Evolutionary conservation across 2,888 invertebrate species (phyloP), one percentile per base, ranked within the genome.

Genomic region (Dryococelus australis): DNA sequence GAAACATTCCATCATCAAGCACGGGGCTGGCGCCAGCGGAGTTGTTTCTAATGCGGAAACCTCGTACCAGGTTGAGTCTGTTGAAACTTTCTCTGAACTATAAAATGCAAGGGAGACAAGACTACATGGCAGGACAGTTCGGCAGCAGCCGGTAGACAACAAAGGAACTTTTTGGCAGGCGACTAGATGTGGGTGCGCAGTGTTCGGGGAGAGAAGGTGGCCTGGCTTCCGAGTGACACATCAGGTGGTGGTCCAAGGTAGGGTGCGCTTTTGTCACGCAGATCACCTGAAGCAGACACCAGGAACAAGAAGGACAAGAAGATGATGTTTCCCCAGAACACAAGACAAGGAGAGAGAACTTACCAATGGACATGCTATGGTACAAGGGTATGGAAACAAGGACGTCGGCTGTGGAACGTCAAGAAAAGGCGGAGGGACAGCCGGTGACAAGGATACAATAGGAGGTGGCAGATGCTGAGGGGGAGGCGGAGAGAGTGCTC

Each of bases 31-130:
- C 20, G 65, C 65, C 65, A 65, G 65, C 65, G 20, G 65, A 65
- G 20, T 65, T 65, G 65, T 65, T 65, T 20, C 16, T 65, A 6
- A 65, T 9, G 65, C 10, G 65, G 24, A 65, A 16, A 65, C 65
- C 10, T 6, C 20, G 65, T 24, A 65, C 20, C 65, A 13, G 20
- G 24, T 65, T 65, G 24, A 65, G 65, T 65, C 13, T 65, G 65
- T 65, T 65, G 24, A 65, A 65, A 16, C 65, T 24, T 65, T 65
- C 65, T 20, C 65, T 65, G 86, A 88, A 85, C 79, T 65, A 88
- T 85, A 86, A 87, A 87, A 86, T 27, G 84, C 65, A 86, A 88
- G n/a, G n/a, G 83, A 84, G 83, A 51, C 86, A 78, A n/a, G 86
- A 87, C 16, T 47, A 86, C 43, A 24, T 16, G n/a, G 24, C 85